These are phyloP conservation scores for Hyles euphorbiae DNA, from an alignment of 1,140 invertebrate genomes.

Conservation along the genomic window DNA sequence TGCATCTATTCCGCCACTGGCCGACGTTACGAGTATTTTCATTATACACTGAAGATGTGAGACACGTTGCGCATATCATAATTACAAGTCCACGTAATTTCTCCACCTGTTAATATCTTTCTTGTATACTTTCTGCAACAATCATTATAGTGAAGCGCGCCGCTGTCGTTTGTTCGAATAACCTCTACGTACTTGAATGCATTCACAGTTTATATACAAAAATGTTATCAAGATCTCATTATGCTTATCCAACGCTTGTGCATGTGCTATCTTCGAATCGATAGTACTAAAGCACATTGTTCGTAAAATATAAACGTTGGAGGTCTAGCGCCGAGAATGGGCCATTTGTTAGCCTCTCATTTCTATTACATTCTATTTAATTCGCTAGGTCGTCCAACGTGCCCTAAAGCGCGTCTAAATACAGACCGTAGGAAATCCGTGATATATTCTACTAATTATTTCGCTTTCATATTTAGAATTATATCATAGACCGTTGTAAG, in stretches of 20 bases:
- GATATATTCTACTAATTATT: too few species aligned
- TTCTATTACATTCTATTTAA: slow-evolving; percentile 45
- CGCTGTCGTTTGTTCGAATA: slow-evolving; percentile 6
- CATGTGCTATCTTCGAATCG: too few species aligned
- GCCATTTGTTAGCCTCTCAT: slow-evolving; percentile 36
- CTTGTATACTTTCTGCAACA: slow-evolving; percentile 7
- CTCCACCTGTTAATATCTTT: slow-evolving; percentile 18
- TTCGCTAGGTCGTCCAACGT: slow-evolving; percentile 25
- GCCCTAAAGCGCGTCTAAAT: slow-evolving; percentile 28
- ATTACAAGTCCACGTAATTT: slow-evolving; percentile 18
- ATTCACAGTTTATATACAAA: too few species aligned
- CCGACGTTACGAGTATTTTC: slow-evolving; percentile 17
- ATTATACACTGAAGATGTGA: slow-evolving; percentile 15
- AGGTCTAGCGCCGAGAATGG: slow-evolving; percentile 35
- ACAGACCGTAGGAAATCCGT: slow-evolving; percentile 14
- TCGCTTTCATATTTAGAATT: too few species aligned
- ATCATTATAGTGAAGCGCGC: background rate
- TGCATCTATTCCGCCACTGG: slow-evolving; percentile 27
- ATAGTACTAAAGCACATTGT: too few species aligned
- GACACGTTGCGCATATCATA: slow-evolving; percentile 28
- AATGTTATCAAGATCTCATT: too few species aligned
- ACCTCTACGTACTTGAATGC: too few species aligned
- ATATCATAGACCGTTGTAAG: too few species aligned
- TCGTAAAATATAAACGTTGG: slow-evolving; percentile 15
- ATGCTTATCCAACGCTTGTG: too few species aligned